phyloP scores from a whole-genome alignment of 2,113 vertebrate genomes.

The Gymnorhina tibicen region DNA sequence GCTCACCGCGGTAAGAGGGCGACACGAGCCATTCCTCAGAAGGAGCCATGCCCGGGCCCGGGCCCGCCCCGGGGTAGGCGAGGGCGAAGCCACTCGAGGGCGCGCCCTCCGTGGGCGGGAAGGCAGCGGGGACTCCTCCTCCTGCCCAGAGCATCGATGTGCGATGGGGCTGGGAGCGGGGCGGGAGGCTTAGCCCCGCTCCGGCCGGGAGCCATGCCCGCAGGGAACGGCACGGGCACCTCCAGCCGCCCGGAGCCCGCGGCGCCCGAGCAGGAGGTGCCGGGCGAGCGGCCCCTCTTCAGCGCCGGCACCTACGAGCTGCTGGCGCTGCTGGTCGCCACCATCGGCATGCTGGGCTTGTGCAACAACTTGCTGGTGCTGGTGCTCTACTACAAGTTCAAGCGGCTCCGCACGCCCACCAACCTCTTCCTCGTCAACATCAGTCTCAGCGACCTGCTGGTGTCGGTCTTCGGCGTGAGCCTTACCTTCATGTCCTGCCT shows the following conservation, averaged over 20 bases:
- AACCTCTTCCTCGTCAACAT: constrained; percentile 84
- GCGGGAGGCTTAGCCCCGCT: rapidly evolving
- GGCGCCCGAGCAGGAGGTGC: not conserved
- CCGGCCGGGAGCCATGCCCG: not conserved
- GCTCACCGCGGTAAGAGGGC: rapidly evolving
- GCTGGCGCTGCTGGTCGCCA: constrained; percentile 81
- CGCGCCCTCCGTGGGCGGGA: constrained; percentile 3
- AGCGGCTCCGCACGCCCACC: constrained; percentile 82
- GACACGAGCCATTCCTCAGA: rapidly evolving
- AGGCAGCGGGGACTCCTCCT: not conserved
- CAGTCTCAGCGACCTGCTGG: constrained; percentile 85
- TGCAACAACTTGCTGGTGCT: constrained; percentile 84
- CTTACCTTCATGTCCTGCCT: constrained; percentile 87
- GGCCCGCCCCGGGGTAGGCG: too few species aligned
- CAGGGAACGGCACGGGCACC: not conserved
- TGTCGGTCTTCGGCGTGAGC: constrained; percentile 79
- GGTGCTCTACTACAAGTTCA: constrained; percentile 82
- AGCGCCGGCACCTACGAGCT: constrained; percentile 82
- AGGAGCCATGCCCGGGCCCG: rapidly evolving
- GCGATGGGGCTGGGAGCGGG: not conserved
- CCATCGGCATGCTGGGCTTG: constrained; percentile 81
- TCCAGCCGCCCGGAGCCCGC: not conserved
- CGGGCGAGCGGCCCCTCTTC: constrained; percentile 67
- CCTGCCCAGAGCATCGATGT: not conserved
- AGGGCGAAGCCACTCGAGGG: not conserved